phyloP scores from a whole-genome alignment of 2,113 vertebrate genomes.

The Zeus faber region DNA sequence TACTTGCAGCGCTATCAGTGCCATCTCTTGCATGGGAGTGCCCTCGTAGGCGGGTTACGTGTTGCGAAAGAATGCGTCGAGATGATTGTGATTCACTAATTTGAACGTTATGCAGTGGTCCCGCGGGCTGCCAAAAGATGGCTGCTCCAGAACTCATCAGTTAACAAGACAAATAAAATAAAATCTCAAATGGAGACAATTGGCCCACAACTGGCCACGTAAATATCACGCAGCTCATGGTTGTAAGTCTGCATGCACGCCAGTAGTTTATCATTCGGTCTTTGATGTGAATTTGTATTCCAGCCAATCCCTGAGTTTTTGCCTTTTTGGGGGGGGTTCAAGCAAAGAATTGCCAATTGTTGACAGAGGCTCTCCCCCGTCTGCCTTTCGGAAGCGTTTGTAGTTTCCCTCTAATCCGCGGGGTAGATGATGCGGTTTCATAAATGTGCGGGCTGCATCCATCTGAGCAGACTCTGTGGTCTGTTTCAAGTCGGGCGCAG shows the following conservation, averaged over 20 bases:
- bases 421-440: constrained; percentile 41
- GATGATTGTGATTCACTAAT: constrained; percentile 2
- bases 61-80: neutral
- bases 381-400: constrained; percentile 34
- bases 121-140: neutral
- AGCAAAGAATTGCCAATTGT: too few species aligned
- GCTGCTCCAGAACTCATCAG: neutral
- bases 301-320: too few species aligned
- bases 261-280: too few species aligned
- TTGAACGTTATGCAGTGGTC: neutral
- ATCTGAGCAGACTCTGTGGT: constrained; percentile 57
- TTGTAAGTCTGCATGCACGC: too few species aligned
- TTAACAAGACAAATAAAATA: too few species aligned
- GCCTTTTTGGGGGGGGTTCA: too few species aligned
- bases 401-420: constrained; percentile 21
- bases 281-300: too few species aligned
- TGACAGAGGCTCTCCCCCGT: constrained; percentile 15
- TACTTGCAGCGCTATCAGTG: neutral
- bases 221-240: too few species aligned
- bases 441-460: constrained; percentile 44
- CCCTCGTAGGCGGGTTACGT: too few species aligned
- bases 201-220: too few species aligned
- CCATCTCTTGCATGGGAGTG: too few species aligned
- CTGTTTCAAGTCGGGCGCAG: constrained; percentile 61
- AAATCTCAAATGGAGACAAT: too few species aligned